Percentiles rank a stretch among this genome's conserved stretches.
phyloP scores from a whole-genome alignment of 1,140 invertebrate genomes.

The Platyscapa corneri region DNA sequence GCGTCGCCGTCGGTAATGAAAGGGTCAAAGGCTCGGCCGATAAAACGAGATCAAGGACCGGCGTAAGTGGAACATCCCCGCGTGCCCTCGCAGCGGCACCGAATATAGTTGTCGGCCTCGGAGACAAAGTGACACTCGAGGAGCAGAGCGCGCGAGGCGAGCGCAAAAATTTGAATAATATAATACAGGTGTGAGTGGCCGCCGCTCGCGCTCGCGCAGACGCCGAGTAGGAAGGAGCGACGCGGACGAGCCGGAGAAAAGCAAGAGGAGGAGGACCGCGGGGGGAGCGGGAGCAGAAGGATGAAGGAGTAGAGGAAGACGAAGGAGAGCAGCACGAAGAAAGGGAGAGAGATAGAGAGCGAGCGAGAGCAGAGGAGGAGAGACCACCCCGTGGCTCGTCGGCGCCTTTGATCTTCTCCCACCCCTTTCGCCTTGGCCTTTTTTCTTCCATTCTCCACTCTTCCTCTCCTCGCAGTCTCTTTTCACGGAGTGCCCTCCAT shows the following conservation, averaged over 20 bases:
- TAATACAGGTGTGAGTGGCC: conserved; percentile 63
- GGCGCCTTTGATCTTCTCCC: conserved; percentile 75
- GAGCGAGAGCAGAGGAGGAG: conserved; percentile 62
- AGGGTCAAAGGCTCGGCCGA: neutral
- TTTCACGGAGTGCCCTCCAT: conserved; percentile 26
- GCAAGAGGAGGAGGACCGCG: conserved; percentile 29
- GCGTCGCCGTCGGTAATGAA: neutral
- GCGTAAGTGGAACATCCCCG: neutral
- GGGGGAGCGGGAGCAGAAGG: conserved; percentile 12
- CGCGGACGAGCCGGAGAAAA: conserved; percentile 41
- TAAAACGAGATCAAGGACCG: neutral
- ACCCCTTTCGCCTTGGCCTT: conserved; percentile 58
- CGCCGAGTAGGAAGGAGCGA: neutral
- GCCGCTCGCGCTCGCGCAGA: conserved; percentile 22
- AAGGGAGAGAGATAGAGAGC: conserved; percentile 53
- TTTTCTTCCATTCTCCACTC: conserved; percentile 43
- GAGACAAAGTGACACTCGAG: conserved; percentile 59
- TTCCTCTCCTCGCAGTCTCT: conserved; percentile 43
- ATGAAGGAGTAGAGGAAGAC: conserved; percentile 44
- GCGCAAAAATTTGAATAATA: conserved; percentile 73
- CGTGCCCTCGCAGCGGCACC: neutral
- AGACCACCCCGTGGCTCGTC: conserved; percentile 75
- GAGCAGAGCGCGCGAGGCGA: conserved; percentile 57
- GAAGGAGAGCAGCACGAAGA: conserved; percentile 56
- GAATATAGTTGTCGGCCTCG: conserved; percentile 40